Evolutionary conservation across 2,888 invertebrate genomes (phyloP).

Genomic region (Patella pellucida): DNA sequence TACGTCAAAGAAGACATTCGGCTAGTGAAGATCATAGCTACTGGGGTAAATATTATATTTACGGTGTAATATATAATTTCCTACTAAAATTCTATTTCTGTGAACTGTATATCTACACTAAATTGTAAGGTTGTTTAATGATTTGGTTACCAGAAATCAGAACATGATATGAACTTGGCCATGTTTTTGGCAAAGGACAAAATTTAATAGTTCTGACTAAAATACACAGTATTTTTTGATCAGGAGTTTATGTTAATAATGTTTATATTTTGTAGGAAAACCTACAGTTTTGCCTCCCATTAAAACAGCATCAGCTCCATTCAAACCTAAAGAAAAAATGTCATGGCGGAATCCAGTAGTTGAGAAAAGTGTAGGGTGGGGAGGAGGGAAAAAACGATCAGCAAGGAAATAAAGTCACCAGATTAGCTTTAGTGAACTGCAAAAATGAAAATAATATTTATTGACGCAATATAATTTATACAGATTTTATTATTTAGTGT

Average conservation of each 20-base stretch:
- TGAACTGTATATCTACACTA: no score
- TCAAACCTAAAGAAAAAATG: slow-evolving; percentile 51
- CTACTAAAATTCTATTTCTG: no score
- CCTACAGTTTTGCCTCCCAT: slow-evolving; percentile 54
- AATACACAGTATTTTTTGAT: no score
- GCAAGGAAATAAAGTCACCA: background rate
- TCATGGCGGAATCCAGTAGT: slow-evolving; percentile 55
- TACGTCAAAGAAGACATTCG: slow-evolving; percentile 2
- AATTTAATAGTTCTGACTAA: no score
- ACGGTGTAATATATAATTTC: no score
- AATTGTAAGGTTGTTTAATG: no score
- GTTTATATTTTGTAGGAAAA: slow-evolving; percentile 28
- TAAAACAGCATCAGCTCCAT: slow-evolving; percentile 48
- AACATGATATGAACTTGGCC: no score
- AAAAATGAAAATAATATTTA: background rate
- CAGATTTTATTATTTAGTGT: no score
- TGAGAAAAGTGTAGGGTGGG: slow-evolving; percentile 59
- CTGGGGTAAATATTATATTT: background rate
- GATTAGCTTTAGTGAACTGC: no score
- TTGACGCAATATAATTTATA: no score
- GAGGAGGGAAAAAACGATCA: slow-evolving; percentile 56
- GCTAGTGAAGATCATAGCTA: background rate
- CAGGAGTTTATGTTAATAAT: background rate
- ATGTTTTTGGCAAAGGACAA: no score
- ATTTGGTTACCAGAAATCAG: no score